Base-by-base conservation (phyloP, 2,113 vertebrate genomes). In the Astatoreochromis straeleni region DNA sequence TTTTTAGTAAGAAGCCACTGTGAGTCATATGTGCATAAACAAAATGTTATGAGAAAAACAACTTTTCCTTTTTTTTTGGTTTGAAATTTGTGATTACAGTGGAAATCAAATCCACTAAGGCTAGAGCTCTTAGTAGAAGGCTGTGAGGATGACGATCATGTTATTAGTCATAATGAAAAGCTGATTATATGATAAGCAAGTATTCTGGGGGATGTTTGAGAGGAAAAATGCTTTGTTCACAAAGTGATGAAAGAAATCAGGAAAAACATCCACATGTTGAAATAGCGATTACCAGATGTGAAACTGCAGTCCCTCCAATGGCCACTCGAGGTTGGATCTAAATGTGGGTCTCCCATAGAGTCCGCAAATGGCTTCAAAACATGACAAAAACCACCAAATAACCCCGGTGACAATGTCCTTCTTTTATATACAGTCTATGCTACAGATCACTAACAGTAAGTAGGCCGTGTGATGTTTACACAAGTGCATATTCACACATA, bases 11-110 rank as follows among this genome's bases (percentile, higher is more conserved):
- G 73, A 87, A 65, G 57, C 88, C 87, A 57, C 88, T 19, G 75
- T 92, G 88, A 88, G 58, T 85, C 81, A 80, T 80, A 63, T 51
- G 45, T 63, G 57, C 55, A 10, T 53, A 85, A 81, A 31, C 85
- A 83, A 83, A 65, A 53, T 29, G 42, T 16, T 42, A 33, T 14
- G 60, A 55, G 85, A 35, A 83, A 91, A 92, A 84, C 85, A 85
- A 38, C 35, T 51, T 53, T 55, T 53, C 29, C 33, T 12, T 21
- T 68, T 7, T 54, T 38, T 19, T 31, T 6, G 2, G n/a, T 26
- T 84, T 79, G 7, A 17, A 49, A 82, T 42, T 53, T 3, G 2
- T 11, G 40, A 78, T 51, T 49, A 12, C 2, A 35, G 49, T 80
- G 47, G 19, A 54, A 53, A 80, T 53, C 45, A 54, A 80, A 80